phyloP scores from a whole-genome alignment of 2,113 vertebrate genomes.

The Corynorhinus townsendii region DNA sequence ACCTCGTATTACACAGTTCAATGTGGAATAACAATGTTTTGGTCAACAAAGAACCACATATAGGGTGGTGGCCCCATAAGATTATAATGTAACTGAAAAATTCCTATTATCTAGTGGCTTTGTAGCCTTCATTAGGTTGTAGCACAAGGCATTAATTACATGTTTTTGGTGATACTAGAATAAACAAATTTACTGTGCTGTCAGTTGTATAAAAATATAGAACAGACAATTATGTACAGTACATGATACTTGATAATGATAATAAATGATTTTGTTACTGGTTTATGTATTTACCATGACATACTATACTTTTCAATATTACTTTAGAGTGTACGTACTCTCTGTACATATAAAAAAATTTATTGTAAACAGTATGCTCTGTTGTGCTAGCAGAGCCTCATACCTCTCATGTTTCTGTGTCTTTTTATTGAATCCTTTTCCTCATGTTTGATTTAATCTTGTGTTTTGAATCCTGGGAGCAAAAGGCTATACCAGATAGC shows the following conservation, averaged over 20 bases:
- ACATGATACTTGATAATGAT: not conserved
- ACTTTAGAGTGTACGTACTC: not conserved
- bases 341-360: not conserved
- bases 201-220: not conserved
- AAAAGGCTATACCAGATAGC: not conserved
- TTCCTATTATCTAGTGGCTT: not conserved
- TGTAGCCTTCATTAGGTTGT: not conserved
- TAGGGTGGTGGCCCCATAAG: not conserved
- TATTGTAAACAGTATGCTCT: not conserved
- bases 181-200: not conserved
- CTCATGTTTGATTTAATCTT: not conserved
- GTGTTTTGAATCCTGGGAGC: not conserved
- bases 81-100: not conserved
- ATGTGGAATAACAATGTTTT: not conserved
- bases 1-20: not conserved
- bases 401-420: not conserved
- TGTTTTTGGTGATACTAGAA: not conserved
- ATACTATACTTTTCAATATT: not conserved
- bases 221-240: not conserved
- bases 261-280: not conserved
- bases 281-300: not conserved
- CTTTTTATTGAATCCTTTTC: not conserved
- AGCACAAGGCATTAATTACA: not conserved
- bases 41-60: not conserved
- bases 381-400: not conserved